Evolutionary conservation across 37 sponge, comb jelly and placozoan genomes (phyloP).

Genomic region (Tethya wilhelma): DNA sequence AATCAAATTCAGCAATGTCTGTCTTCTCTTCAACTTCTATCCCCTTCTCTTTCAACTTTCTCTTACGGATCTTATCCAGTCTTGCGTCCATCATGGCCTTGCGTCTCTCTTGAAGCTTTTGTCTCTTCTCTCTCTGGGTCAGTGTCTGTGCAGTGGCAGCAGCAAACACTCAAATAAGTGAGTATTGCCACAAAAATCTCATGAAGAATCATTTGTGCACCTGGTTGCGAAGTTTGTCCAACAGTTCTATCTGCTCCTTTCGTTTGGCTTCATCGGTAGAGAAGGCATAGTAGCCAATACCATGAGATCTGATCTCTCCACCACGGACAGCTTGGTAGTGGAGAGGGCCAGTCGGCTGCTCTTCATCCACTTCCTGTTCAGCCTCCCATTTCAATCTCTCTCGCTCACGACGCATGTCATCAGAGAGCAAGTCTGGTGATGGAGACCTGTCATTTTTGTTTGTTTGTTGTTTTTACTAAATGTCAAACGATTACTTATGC

Average conservation of each 20-base stretch:
- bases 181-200: not conserved
- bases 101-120: slow-evolving; percentile 67
- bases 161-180: not conserved
- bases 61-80: slow-evolving; percentile 68
- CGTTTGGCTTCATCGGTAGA: slow-evolving; percentile 77
- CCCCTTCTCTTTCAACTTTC: slow-evolving; percentile 39
- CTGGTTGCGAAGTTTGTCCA: slow-evolving; percentile 79
- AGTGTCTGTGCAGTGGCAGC: slow-evolving; percentile 51
- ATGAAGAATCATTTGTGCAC: slow-evolving; percentile 34
- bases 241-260: slow-evolving; percentile 72
- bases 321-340: slow-evolving; percentile 78
- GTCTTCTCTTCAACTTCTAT: not conserved
- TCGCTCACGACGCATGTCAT: slow-evolving; percentile 69
- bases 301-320: slow-evolving; percentile 82
- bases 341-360: slow-evolving; percentile 56
- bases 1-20: not conserved
- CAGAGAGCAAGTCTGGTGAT: slow-evolving; percentile 68
- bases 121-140: slow-evolving; percentile 63
- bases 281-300: slow-evolving; percentile 91
- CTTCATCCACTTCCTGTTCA: slow-evolving; percentile 33
- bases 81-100: slow-evolving; percentile 69
- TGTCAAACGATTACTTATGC: not conserved
- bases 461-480: too few relatives aligned
- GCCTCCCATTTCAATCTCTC: slow-evolving; percentile 62
- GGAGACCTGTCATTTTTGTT: slow-evolving; percentile 56